These are phyloP conservation scores for Tachycineta bicolor DNA, from an alignment of 2,113 vertebrate species.

Conservation along the genomic window DNA sequence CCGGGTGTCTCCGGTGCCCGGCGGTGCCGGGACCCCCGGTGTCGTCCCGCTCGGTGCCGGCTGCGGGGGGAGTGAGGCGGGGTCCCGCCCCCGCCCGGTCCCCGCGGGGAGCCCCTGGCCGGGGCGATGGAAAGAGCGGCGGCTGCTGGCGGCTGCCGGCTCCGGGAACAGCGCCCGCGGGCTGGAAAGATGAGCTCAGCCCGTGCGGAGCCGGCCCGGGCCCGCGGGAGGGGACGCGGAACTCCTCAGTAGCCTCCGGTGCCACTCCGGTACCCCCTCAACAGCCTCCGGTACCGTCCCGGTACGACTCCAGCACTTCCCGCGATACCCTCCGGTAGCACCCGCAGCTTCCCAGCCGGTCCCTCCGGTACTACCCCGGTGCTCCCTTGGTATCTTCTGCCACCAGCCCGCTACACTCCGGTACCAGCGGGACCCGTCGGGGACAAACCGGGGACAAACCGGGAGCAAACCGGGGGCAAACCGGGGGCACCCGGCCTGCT, in stretches of 20 bases:
- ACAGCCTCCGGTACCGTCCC: background rate
- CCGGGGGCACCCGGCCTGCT: rapidly evolving
- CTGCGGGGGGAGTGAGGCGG: background rate
- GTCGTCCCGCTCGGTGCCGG: background rate
- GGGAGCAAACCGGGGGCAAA: no score
- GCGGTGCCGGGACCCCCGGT: background rate
- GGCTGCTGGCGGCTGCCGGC: constrained; percentile 40
- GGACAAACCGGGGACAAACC: no score
- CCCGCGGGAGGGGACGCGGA: background rate
- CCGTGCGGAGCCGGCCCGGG: background rate
- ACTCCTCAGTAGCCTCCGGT: background rate
- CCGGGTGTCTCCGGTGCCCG: background rate
- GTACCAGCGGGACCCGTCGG: background rate
- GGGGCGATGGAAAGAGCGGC: constrained; percentile 28
- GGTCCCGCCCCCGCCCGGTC: background rate
- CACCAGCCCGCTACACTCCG: background rate
- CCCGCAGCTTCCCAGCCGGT: background rate
- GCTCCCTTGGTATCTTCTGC: background rate
- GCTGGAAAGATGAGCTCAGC: constrained; percentile 45
- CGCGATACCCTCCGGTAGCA: background rate
- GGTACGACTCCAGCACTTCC: background rate
- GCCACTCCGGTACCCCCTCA: no score
- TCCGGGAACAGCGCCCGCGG: constrained; percentile 33
- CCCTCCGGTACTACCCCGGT: background rate
- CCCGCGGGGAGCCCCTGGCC: constrained; percentile 52